phyloP scores from a whole-genome alignment of 2,113 vertebrate genomes.

The Pithys albifrons region DNA sequence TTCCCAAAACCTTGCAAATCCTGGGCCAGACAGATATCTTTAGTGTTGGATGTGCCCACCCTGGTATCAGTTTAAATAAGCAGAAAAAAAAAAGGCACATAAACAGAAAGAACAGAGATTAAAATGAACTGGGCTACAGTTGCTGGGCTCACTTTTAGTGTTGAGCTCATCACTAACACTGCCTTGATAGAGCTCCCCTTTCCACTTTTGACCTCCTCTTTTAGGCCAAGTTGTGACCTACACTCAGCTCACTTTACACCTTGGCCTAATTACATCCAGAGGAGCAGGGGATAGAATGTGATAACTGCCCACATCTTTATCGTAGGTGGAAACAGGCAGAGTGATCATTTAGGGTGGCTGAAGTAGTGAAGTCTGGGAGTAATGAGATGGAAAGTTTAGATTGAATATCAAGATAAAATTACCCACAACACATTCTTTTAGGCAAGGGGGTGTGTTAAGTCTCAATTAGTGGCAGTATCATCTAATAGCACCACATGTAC shows the following conservation, averaged over 20 bases:
- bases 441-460: conserved; percentile 11
- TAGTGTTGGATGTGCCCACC: fast-evolving
- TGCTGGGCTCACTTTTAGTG: background rate
- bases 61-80: background rate
- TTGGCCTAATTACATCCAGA: conserved; percentile 17
- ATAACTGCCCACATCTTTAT: background rate
- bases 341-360: background rate
- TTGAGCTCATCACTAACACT: background rate
- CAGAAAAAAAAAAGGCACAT: background rate
- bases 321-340: background rate
- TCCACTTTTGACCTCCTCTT: background rate
- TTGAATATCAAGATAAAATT: conserved; percentile 45
- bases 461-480: conserved; percentile 35
- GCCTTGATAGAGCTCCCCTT: background rate
- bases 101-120: background rate
- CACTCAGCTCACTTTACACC: conserved; percentile 10
- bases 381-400: conserved; percentile 56
- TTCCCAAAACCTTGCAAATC: background rate
- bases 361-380: background rate
- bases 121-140: background rate
- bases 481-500: background rate
- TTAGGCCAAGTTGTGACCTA: background rate
- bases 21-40: background rate
- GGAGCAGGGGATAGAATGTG: background rate
- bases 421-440: conserved; percentile 14